Percentiles rank a stretch among this genome's conserved stretches.
Conservation (phyloP, 2,113 vertebrate species). For the Pseudopodoces humilis region DNA sequence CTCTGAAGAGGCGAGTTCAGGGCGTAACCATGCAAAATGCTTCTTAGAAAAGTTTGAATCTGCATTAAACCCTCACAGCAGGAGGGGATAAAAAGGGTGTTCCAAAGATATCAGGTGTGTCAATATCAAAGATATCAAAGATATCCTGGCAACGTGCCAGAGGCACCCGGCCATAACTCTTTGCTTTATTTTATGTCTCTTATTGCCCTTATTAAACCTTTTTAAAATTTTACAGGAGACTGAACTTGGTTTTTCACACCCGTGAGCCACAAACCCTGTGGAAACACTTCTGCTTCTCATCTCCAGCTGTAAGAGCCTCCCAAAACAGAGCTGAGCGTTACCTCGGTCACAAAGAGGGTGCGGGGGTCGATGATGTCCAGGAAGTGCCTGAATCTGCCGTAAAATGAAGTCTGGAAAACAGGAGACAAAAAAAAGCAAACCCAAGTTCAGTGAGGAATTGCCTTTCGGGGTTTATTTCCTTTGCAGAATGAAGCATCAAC, state of each 20-base stretch:
- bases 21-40: too few relatives aligned
- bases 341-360: slow-evolving; percentile 90
- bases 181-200: too few relatives aligned
- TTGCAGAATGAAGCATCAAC: not conserved
- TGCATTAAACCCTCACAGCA: too few relatives aligned
- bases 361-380: slow-evolving; percentile 93
- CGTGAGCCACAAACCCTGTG: not conserved
- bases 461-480: not conserved
- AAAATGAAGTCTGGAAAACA: slow-evolving; percentile 81
- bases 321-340: not conserved
- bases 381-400: slow-evolving; percentile 89
- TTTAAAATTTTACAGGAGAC: too few relatives aligned
- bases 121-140: too few relatives aligned
- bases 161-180: too few relatives aligned
- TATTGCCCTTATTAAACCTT: too few relatives aligned
- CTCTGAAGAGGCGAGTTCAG: too few relatives aligned
- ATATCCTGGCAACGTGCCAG: too few relatives aligned
- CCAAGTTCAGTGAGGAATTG: not conserved
- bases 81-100: too few relatives aligned
- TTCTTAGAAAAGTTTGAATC: too few relatives aligned
- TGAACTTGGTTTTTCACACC: not conserved
- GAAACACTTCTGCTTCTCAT: not conserved
- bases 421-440: not conserved
- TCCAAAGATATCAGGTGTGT: too few relatives aligned
- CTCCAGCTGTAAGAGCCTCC: not conserved